Conservation (phyloP, 2,888 invertebrate species). For the Acanthacorydalis orientalis region DNA sequence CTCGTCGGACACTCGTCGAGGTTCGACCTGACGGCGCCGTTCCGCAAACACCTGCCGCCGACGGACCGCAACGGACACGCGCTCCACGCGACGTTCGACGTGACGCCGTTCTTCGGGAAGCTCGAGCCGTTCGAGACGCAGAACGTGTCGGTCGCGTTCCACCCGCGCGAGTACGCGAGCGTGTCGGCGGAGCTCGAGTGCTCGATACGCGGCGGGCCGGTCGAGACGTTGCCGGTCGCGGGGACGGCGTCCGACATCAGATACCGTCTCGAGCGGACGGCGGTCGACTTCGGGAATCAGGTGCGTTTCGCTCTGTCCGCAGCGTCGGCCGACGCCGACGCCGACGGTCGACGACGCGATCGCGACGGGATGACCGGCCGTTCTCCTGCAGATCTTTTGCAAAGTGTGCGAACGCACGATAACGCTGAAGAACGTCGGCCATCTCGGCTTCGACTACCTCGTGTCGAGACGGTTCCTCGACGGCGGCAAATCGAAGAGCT, state of each 20-base stretch:
- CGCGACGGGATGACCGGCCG: too few relatives aligned
- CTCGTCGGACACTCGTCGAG: too few relatives aligned
- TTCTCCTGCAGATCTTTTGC: constrained; percentile 23
- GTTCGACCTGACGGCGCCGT: too few relatives aligned
- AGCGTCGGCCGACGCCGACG: too few relatives aligned
- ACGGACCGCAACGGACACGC: neutral
- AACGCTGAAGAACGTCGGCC: constrained; percentile 31
- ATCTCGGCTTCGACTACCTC: constrained; percentile 28
- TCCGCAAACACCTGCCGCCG: too few relatives aligned
- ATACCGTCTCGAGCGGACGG: constrained; percentile 28
- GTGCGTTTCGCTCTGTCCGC: too few relatives aligned
- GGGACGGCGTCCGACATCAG: constrained; percentile 34
- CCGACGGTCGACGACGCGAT: too few relatives aligned
- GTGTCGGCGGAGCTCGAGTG: constrained; percentile 32
- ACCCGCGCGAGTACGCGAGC: constrained; percentile 26
- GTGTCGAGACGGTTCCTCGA: constrained; percentile 27
- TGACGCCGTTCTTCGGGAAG: constrained; percentile 31
- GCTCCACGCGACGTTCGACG: constrained; percentile 27
- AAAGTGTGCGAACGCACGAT: constrained; percentile 18
- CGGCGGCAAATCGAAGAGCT: constrained; percentile 21
- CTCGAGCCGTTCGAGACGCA: constrained; percentile 34
- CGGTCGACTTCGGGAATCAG: constrained; percentile 25
- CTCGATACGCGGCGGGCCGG: constrained; percentile 37
- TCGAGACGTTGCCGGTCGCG: constrained; percentile 29
- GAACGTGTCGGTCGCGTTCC: constrained; percentile 30